Conservation (phyloP, 2,797 vertebrate species). For the Oophaga sylvatica region DNA sequence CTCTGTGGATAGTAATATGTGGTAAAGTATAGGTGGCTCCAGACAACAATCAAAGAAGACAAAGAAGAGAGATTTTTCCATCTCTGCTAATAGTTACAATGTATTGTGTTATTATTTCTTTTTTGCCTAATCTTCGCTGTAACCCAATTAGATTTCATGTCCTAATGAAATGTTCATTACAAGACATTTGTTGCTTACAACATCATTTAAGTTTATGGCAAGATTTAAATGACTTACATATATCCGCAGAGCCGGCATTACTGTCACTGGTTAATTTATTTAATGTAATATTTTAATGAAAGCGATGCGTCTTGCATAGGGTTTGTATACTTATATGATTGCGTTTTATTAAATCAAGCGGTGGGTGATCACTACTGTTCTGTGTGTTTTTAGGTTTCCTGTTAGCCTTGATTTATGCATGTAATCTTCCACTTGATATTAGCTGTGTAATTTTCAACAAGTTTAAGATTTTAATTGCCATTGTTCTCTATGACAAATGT, state of each 20-base stretch:
- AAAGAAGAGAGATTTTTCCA: no score
- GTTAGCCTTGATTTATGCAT: constrained; percentile 72
- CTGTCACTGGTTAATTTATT: constrained; percentile 80
- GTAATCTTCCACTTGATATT: constrained; percentile 70
- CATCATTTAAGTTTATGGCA: constrained; percentile 72
- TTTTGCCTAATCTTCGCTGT: constrained; percentile 59
- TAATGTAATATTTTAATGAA: constrained; percentile 81
- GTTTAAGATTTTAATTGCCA: constrained; percentile 68
- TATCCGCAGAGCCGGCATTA: constrained; percentile 77
- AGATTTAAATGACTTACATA: constrained; percentile 79
- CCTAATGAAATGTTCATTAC: constrained; percentile 76
- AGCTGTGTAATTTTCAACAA: constrained; percentile 66
- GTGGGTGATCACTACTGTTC: constrained; percentile 72
- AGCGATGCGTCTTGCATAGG: constrained; percentile 78
- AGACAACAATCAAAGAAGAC: no score
- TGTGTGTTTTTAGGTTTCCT: constrained; percentile 69
- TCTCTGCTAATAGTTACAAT: constrained; percentile 71
- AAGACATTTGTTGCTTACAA: constrained; percentile 73
- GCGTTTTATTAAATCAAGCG: constrained; percentile 78
- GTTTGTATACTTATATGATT: constrained; percentile 71
- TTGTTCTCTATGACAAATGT: constrained; percentile 47
- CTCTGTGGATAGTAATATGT: no score
- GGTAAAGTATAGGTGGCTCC: no score
- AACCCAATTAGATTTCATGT: constrained; percentile 78
- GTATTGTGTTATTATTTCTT: constrained; percentile 72